Percentiles rank a stretch among this genome's conserved stretches.
Conservation (phyloP, 2,888 invertebrate genomes). For the Tiliacea citrago region DNA sequence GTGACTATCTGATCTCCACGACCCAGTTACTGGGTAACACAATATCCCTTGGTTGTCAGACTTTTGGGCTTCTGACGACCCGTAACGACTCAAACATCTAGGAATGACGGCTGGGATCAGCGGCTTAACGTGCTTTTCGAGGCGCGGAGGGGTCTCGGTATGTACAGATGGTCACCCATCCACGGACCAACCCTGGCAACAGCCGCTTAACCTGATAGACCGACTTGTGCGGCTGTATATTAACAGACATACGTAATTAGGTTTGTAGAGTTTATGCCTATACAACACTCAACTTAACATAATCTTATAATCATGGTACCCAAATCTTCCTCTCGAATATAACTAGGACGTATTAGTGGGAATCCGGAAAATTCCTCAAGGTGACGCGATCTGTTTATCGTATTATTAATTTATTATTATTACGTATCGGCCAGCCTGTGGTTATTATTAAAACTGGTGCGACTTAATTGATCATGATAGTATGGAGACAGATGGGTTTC, state of each 20-base stretch:
- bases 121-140: background rate
- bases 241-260: background rate
- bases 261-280: background rate
- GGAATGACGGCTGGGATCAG: background rate
- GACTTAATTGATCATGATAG: conserved; percentile 31
- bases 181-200: background rate
- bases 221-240: background rate
- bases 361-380: conserved; percentile 39
- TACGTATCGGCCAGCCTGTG: conserved; percentile 1
- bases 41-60: background rate
- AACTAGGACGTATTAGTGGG: background rate
- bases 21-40: background rate
- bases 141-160: background rate
- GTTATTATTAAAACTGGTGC: conserved; percentile 16
- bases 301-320: background rate
- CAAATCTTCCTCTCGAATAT: background rate
- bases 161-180: background rate
- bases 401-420: conserved; percentile 37
- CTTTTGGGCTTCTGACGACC: too few relatives aligned
- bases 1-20: background rate
- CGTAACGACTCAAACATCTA: background rate
- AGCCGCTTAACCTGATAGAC: background rate
- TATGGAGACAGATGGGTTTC: conserved; percentile 11
- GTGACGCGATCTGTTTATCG: conserved; percentile 21
- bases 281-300: background rate